Evolutionary conservation across 1,140 invertebrate genomes (phyloP), one percentile per base, ranked within the genome.

Genomic region (Drosophila grimshawi): DNA sequence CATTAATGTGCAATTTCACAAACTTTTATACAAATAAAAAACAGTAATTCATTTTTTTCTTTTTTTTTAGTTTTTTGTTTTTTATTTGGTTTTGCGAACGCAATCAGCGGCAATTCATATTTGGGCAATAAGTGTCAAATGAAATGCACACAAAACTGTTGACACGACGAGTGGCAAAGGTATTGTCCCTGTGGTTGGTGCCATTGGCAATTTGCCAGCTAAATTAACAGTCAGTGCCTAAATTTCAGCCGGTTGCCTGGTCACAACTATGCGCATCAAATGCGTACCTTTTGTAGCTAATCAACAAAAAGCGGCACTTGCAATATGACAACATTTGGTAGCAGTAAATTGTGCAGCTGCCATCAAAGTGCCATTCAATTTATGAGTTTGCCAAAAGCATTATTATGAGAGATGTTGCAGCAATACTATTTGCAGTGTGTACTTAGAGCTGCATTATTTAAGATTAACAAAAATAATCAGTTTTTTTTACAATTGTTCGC

Each of bases 1-100:
- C 52, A 57, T 71, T 70, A 70, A 70, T 64, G 66, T 59, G 29
- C 43, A 62, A 70, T 70, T 70, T 64, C 72, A 64, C 29, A 75
- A 75, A 75, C 7, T 48, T 74, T 53, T 41, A 8, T 30, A 49
- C 35, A 60, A 63, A 72, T 41, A 29, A 41, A 59, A 53, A 53
- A 53, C 19, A 37, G 32, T 6, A 39, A 37, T 29, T 48, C 27
- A 19, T 6, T 7, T 5, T 19, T 1, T 49, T 8, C 7, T 29
- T 49, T 30, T 19, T 29, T 49, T 29, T 30, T 2, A 27, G 2
- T 48, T 8, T 30, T 32, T 32, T 5, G 2, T 5, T 35, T n/a
- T n/a, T 53, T 30, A 2, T 3, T 62, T 29, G 3, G 8, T 33
- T 4, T 19, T 27, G 43, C 2, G 0, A 48, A 11, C 43, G 57